Base-by-base conservation (phyloP, 2,113 vertebrate species). In the Dipodomys stephensi region DNA sequence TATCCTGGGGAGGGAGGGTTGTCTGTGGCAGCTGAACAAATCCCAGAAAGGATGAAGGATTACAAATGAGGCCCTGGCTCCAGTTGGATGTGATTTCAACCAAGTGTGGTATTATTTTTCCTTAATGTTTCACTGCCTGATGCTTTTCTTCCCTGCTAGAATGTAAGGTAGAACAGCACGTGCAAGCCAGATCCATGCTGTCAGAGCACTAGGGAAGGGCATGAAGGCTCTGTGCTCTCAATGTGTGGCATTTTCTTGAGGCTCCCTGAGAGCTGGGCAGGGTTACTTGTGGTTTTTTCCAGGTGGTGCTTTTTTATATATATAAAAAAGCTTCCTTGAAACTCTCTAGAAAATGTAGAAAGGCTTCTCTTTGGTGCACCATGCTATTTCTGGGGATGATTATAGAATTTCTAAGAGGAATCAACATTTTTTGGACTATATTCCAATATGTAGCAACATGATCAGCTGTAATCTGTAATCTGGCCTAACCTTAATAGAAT, bases 381-480 rank as follows among this genome's bases (percentile, higher is more conserved):
- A 1, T 81, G 57, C 27, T 89, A 77, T 74, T 78, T 49, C 35
- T 91, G 39, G 74, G 86, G 44, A 86, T 78, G 65, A 35, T 74
- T 80, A 19, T 2, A 32, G 74, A 65, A 83, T 90, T 96, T 92
- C 72, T 44, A 69, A 79, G 64, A 90, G 65, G 74, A 93, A 81
- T 88, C 74, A 65, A 82, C 65, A 27, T 76, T 44, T 49, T 39
- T 90, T 94, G 94, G 93, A 93, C 39, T 20, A 5, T 72, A 35
- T 85, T 95, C 57, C 71, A 86, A 76, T 20, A 78, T 95, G 95
- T 95, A 91, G 90, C 89, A 95, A 96, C 69, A 77, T 85, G 74
- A 44, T 83, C 60, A 84, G 87, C 72, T 92, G 62, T 64, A 49
- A 88, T 83, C 72, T 92, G 62, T 64, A 64, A 88, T 83, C 73